Evolutionary conservation across 2,113 vertebrate species (phyloP), one percentile per base, ranked within the genome.

Genomic region (Mastomys coucha): DNA sequence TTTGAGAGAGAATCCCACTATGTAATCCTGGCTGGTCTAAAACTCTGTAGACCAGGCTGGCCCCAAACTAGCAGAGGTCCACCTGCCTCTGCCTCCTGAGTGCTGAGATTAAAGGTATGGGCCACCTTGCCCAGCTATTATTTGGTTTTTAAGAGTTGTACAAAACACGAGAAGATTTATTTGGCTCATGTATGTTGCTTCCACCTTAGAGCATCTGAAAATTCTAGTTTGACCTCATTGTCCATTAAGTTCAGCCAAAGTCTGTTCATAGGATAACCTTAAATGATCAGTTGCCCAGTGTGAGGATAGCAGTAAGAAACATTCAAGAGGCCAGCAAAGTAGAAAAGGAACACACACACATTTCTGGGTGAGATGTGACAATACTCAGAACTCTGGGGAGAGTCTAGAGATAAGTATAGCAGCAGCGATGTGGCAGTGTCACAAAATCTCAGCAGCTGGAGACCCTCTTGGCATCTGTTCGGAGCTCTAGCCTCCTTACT

Each of bases 181-280:
- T 63, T 93, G 42, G 90, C 11, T 73, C 11, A 58, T 73, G 33
- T 76, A 63, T 76, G 80, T 3, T 86, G 7, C 45, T 96, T 82
- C 92, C 69, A 78, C 91, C 82, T 89, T 58, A 94, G 63, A 70
- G 89, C 26, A 89, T 39, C 65, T 77, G 76, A 76, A 95, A 91
- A 56, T 93, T 49, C 53, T 89, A 24, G 42, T 69, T 14, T 89
- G 60, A 85, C 60, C 67, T 51, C 28, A 28, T 85, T 95, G 58
- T 28, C 86, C 12, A 63, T 58, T 88, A 88, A 89, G 89, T 75
- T 95, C n/a, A 93, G 70, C 45, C 86, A 91, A 89, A 89, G 31
- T 36, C 33, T 88, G 19, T 97, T 96, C 39, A 81, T 91, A n/a
- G 53, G 13, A 67, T 92, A 65, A 80, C 8, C 65, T 69, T 69